phyloP scores from a whole-genome alignment of 2,797 vertebrate genomes.

The Etheostoma perlongum region DNA sequence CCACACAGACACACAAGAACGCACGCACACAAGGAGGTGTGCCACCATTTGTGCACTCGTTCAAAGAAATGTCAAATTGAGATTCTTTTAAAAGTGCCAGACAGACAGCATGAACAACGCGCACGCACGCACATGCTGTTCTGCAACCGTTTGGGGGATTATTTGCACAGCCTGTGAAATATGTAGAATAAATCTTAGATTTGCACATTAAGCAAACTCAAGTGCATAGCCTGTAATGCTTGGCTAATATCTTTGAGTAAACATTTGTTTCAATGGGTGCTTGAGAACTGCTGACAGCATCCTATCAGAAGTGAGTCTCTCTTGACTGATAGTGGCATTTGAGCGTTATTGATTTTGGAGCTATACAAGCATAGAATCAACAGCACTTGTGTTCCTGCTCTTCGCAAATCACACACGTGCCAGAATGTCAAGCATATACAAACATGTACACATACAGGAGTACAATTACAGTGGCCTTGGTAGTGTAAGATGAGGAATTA shows the following conservation, averaged over 20 bases:
- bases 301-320: slow-evolving; percentile 31
- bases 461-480: slow-evolving; percentile 31
- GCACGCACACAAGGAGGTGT: slow-evolving; percentile 12
- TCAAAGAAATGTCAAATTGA: slow-evolving; percentile 82
- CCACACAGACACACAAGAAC: slow-evolving; percentile 10
- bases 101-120: slow-evolving; percentile 48
- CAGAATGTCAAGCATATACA: slow-evolving; percentile 46
- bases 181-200: slow-evolving; percentile 51
- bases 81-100: slow-evolving; percentile 66
- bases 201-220: slow-evolving; percentile 45
- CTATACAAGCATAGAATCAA: slow-evolving; percentile 27
- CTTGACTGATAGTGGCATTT: slow-evolving; percentile 61
- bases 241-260: slow-evolving; percentile 43
- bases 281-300: slow-evolving; percentile 48
- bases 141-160: slow-evolving; percentile 21
- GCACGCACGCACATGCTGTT: slow-evolving; percentile 17
- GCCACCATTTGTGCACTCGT: slow-evolving; percentile 54
- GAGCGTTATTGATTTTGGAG: slow-evolving; percentile 48
- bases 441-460: slow-evolving; percentile 12
- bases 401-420: slow-evolving; percentile 25
- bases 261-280: slow-evolving; percentile 52
- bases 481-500: slow-evolving; percentile 5
- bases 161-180: slow-evolving; percentile 54
- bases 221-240: slow-evolving; percentile 34
- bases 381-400: slow-evolving; percentile 7